A percentile compares a stretch with the other conserved stretches of the same genome.
These are phyloP conservation scores for Oryzias melastigma DNA, from an alignment of 2,113 vertebrate species.

Conservation along the genomic window DNA sequence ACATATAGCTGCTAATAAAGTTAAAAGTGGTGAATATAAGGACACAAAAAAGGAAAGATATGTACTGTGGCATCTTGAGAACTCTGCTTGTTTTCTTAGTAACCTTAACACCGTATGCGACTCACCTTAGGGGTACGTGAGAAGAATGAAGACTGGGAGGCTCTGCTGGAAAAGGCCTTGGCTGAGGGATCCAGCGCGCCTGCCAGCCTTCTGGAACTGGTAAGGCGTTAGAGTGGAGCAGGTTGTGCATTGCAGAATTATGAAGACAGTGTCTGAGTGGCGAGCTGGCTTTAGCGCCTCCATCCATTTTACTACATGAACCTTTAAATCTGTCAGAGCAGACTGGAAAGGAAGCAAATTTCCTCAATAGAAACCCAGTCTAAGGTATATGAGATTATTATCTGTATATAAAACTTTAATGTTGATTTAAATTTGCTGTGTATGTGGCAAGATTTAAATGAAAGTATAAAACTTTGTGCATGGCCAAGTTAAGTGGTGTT, in stretches of 20 bases:
- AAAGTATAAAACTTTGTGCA: not conserved
- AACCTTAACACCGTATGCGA: constrained; percentile 16
- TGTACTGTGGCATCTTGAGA: not conserved
- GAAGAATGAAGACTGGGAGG: constrained; percentile 86
- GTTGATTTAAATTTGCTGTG: too few species aligned
- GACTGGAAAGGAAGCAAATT: not conserved
- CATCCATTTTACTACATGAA: constrained; percentile 8
- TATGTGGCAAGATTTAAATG: not conserved
- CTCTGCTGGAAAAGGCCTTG: constrained; percentile 84
- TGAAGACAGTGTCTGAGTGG: constrained; percentile 14
- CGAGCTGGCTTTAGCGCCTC: not conserved
- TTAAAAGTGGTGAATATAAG: too few species aligned
- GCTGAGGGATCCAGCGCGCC: constrained; percentile 87
- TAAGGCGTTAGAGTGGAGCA: constrained; percentile 68
- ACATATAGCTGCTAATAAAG: too few species aligned
- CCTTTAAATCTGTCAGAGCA: not conserved
- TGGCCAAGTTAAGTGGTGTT: not conserved
- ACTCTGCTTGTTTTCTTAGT: constrained; percentile 1
- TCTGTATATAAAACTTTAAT: too few species aligned
- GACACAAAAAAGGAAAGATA: too few species aligned
- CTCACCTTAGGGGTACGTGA: constrained; percentile 85
- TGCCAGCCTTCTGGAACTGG: constrained; percentile 90
- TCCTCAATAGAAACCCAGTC: too few species aligned
- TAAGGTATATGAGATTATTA: not conserved
- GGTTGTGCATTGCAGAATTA: constrained; percentile 19